Conservation (phyloP, 2,888 invertebrate species). For the Melieria crassipennis region DNA sequence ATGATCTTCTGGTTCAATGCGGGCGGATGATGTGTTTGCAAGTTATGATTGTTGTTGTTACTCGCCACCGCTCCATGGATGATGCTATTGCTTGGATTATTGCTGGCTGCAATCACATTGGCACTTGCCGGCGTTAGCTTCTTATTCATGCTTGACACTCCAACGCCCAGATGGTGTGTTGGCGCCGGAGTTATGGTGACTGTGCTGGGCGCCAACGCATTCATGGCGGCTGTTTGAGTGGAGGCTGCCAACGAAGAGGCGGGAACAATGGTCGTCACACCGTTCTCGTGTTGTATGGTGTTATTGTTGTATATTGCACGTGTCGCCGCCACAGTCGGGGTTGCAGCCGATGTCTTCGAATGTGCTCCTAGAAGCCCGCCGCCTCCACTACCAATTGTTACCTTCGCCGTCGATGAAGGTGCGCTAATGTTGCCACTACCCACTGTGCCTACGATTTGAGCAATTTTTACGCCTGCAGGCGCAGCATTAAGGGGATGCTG, state of each 20-base stretch:
- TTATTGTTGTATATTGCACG: constrained; percentile 61
- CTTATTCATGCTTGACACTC: constrained; percentile 42
- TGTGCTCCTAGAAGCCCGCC: constrained; percentile 34
- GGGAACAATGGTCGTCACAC: constrained; percentile 59
- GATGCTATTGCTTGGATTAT: constrained; percentile 38
- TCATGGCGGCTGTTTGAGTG: constrained; percentile 59
- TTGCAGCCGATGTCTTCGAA: constrained; percentile 14
- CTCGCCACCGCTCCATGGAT: neutral
- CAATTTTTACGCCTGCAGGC: constrained; percentile 47
- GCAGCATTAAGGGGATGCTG: constrained; percentile 2
- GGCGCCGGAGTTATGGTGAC: constrained; percentile 59
- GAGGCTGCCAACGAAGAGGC: constrained; percentile 59
- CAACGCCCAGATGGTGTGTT: constrained; percentile 37
- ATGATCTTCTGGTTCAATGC: constrained; percentile 59
- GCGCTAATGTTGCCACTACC: constrained; percentile 15
- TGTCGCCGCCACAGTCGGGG: constrained; percentile 38
- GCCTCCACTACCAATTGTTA: constrained; percentile 18
- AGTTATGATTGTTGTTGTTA: constrained; percentile 12
- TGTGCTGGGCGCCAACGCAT: constrained; percentile 58
- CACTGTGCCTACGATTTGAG: constrained; percentile 42
- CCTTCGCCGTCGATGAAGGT: constrained; percentile 24
- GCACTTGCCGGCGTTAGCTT: constrained; percentile 42
- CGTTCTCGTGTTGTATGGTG: constrained; percentile 59
- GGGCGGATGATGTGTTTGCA: constrained; percentile 29
- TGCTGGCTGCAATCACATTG: constrained; percentile 31